Percentiles rank a stretch among this genome's conserved stretches.
phyloP scores from a whole-genome alignment of 2,888 invertebrate species.

The Agrochola lota region DNA sequence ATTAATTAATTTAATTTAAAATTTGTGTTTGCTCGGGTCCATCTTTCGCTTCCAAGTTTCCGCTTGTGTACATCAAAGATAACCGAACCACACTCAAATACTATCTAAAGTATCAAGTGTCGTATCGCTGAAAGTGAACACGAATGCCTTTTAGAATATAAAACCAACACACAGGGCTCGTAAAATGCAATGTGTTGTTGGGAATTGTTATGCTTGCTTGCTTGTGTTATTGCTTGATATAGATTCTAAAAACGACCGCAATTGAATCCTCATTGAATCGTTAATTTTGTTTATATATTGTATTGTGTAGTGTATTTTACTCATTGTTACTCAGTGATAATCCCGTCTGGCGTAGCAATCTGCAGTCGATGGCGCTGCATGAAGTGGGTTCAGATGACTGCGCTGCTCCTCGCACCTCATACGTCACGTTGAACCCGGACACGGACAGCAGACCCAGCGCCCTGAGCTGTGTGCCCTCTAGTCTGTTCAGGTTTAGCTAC shows the following conservation, averaged over 20 bases:
- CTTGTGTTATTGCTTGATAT: too few species aligned
- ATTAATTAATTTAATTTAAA: too few species aligned
- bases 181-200: background rate
- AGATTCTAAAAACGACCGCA: too few species aligned
- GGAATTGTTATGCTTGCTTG: too few species aligned
- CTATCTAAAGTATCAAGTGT: constrained; percentile 13
- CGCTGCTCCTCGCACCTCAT: constrained; percentile 92
- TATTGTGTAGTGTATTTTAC: too few species aligned
- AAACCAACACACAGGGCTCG: background rate
- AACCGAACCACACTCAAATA: background rate
- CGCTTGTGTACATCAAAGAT: background rate
- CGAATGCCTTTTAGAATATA: constrained; percentile 13
- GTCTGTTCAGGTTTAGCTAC: constrained; percentile 92
- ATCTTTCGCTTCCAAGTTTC: background rate
- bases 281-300: too few species aligned
- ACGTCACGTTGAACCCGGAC: constrained; percentile 98
- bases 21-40: too few species aligned
- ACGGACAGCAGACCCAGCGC: constrained; percentile 95
- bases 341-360: constrained; percentile 94
- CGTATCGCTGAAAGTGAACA: constrained; percentile 19
- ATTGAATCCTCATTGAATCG: too few species aligned
- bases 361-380: constrained; percentile 95
- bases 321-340: constrained; percentile 91
- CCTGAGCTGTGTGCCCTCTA: constrained; percentile 95
- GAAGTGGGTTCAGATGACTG: constrained; percentile 90